Evolutionary conservation across 2,888 invertebrate genomes (phyloP), one percentile per base, ranked within the genome.

Genomic region (Trisateles emortualis): DNA sequence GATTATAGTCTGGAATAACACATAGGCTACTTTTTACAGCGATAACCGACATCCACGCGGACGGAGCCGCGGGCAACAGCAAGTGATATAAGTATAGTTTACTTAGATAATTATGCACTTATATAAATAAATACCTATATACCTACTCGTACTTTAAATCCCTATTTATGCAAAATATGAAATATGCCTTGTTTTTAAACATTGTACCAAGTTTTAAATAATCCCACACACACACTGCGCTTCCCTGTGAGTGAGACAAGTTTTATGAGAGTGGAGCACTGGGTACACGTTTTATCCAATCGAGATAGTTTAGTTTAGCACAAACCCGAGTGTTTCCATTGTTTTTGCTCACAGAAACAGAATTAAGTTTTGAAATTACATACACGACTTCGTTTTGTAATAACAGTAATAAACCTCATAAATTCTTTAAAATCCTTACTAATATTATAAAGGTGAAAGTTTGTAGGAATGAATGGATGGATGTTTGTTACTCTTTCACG

Each of bases 351-450:
- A 36, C 14, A 32, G 42, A 43, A 13, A 40, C 13, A 26, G 17
- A 32, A 39, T 45, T 26, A 14, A 32, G 17, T 44, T 44, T 33
- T 44, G 32, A 40, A 44, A 51, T 45, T 30, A 33, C 33, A 33
- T 24, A 33, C 26, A 33, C 39, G 19, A 26, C 32, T 24, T 39
- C 39, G 22, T 44, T 51, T 32, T n/a, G 11, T 39, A 38, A 13
- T 43, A 14, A 24, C 29, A 44, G 22, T 43, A 6, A 51, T 32
- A 19, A 39, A 44, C 30, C 39, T 19, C 44, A 9, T 51, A 44
- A 42, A 51, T 51, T 51, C 38, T 43, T 22, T 4, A 16, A 38
- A 19, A 5, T 5, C 5, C 5, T 19, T 3, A 3, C 5, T 19
- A 3, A 19, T 19, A 19, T 19, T 19, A 19, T n/a, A n/a, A n/a